Evolutionary conservation across 2,888 invertebrate species (phyloP), one percentile per base, ranked within the genome.

Genomic region (Hartigia nigra): DNA sequence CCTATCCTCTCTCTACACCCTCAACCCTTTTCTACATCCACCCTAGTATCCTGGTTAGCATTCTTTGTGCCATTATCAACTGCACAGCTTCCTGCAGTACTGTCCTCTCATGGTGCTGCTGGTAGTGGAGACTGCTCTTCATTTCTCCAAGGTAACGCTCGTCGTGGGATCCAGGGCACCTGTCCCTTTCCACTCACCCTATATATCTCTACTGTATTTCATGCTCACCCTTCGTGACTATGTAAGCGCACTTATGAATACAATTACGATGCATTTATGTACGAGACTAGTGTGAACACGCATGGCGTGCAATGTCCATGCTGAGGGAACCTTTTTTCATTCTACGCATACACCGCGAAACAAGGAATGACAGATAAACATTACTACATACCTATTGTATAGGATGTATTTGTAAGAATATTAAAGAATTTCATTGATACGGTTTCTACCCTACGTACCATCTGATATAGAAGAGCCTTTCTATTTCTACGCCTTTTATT

Each of bases 111-210:
- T 23, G 55, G 23, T 55, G 23, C 55, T 55, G 23, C 55, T 55
- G 55, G 55, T 55, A 23, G 23, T 23, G 55, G 55, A 55, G 75
- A 78, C 77, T 79, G 81, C 77, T 75, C 80, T 81, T 82, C 81
- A 81, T 83, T 85, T 83, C 83, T 80, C 76, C 77, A 85, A 84
- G 81, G 81, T 82, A 81, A 85, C 84, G 82, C 82, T 79, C 84
- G 82, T 79, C 87, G 87, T 87, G 88, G 84, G 88, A 88, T 86
- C 84, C 80, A 75, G 83, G 85, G 88, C 90, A 90, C 88, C 88
- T 90, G 88, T 83, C 85, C 83, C 86, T 77, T 79, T 79, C 78
- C 80, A 81, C 74, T 35, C 69, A 74, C 72, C 70, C 69, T 69
- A 74, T 77, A 70, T 74, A 74, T 55, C 23, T 34, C 70, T n/a